These are phyloP conservation scores for Anastatus disparis DNA, from an alignment of 1,140 invertebrate species.

Conservation along the genomic window DNA sequence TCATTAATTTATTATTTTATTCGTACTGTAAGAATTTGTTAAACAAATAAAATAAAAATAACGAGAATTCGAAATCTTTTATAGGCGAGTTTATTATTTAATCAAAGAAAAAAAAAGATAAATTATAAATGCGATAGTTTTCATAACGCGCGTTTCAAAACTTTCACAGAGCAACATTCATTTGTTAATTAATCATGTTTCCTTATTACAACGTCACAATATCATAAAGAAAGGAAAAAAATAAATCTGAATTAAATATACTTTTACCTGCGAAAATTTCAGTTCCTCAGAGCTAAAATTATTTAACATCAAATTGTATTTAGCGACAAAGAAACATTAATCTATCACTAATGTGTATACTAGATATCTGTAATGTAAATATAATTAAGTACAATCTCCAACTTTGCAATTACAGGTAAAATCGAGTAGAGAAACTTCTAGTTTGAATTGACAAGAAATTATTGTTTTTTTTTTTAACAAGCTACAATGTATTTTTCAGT, in stretches of 20 bases:
- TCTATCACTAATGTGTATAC: background rate
- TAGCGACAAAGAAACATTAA: background rate
- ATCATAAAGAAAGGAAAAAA: no score
- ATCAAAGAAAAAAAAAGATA: background rate
- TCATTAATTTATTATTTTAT: no score
- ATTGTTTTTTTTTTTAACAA: no score
- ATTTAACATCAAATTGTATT: conserved; percentile 1
- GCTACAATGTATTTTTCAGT: no score
- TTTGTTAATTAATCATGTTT: background rate
- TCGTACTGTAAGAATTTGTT: no score
- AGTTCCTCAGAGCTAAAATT: background rate
- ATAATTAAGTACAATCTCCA: background rate
- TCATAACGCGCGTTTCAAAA: background rate
- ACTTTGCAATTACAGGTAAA: background rate
- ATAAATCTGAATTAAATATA: no score
- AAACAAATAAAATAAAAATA: no score
- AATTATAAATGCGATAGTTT: background rate
- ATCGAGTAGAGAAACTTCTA: background rate
- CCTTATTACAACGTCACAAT: background rate
- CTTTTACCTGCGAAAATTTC: background rate
- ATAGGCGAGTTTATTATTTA: no score
- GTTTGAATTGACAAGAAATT: no score
- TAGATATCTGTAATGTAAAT: background rate
- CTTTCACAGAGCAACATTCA: background rate
- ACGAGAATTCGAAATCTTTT: no score